Evolutionary conservation across 2,888 invertebrate genomes (phyloP), one percentile per base, ranked within the genome.

Genomic region (Drosophila anceps): DNA sequence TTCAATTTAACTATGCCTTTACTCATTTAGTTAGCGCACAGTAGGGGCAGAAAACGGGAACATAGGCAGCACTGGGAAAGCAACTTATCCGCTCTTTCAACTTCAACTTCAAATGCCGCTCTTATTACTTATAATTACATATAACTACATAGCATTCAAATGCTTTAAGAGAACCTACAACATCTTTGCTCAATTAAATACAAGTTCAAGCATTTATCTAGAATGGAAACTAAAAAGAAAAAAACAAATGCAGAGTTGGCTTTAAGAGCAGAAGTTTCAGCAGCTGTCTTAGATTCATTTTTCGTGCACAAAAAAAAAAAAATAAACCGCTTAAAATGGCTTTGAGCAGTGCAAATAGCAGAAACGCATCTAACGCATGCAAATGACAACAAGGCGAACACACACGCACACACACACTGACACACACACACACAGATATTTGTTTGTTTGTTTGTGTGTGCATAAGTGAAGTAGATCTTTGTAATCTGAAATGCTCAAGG

Each of bases 401-500:
- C 48, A 29, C n/a, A 48, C 12, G 24, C 18, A 77, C 55, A 77
- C 53, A 54, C 44, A 48, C 44, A 24, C 41, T 43, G 15, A 35
- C 62, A 66, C 67, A 54, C 67, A 61, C 67, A 58, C 59, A 62
- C 48, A 35, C 20, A 57, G 54, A 54, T 35, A n/a, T 53, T 44
- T 3, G 37, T 27, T 39, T 69, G 39, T 18, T 18, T 75, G 82
- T 66, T 68, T 83, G 77, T 80, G 73, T 81, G 76, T 35, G 66
- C 66, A 84, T 70, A 85, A 77, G 75, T 73, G 84, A 77, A 88
- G 88, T 83, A 76, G 79, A 86, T 85, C 84, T 85, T 88, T 83
- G 84, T 85, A 85, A 85, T 85, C 88, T 81, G 60, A 69, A 86
- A 79, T 86, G 84, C 84, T 85, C 86, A 86, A 88, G 88, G 84